Conservation (phyloP, 2,888 invertebrate genomes). For the Pandemis heparana region DNA sequence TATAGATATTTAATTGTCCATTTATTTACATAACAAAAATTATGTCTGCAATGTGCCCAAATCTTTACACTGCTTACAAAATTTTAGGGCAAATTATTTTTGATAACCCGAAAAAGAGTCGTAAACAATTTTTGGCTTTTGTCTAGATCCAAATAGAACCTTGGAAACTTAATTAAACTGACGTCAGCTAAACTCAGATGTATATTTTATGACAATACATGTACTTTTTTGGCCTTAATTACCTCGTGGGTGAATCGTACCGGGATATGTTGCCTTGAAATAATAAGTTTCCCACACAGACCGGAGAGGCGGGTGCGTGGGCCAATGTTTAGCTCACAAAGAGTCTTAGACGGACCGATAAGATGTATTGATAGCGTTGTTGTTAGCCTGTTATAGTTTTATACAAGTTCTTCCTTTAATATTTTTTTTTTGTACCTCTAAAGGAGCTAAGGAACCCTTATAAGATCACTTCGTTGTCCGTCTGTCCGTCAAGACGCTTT, state of each 20-base stretch:
- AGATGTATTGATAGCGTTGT: conserved; percentile 28
- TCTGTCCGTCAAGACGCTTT: no score
- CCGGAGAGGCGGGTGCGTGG: conserved; percentile 58
- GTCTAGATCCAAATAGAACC: not conserved
- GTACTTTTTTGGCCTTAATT: conserved; percentile 65
- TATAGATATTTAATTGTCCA: no score
- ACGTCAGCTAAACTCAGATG: not conserved
- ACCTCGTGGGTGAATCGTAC: conserved; percentile 69
- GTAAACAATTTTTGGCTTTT: not conserved
- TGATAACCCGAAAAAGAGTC: not conserved
- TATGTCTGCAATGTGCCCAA: no score
- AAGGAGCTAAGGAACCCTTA: no score
- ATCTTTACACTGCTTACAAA: no score
- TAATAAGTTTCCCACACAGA: conserved; percentile 69
- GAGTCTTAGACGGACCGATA: conserved; percentile 21
- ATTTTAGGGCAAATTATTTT: not conserved
- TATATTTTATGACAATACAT: conserved; percentile 10
- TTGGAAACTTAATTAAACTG: conserved; percentile 16
- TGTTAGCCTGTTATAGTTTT: no score
- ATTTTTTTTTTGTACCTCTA: no score
- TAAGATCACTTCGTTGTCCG: no score
- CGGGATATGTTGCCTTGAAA: conserved; percentile 59
- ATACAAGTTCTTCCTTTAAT: no score
- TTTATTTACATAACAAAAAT: not conserved
- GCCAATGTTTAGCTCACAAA: conserved; percentile 43